Percentiles rank a stretch among this genome's conserved stretches.
Evolutionary conservation across 2,113 vertebrate species (phyloP).

Genomic region (Odocoileus hemionus): DNA sequence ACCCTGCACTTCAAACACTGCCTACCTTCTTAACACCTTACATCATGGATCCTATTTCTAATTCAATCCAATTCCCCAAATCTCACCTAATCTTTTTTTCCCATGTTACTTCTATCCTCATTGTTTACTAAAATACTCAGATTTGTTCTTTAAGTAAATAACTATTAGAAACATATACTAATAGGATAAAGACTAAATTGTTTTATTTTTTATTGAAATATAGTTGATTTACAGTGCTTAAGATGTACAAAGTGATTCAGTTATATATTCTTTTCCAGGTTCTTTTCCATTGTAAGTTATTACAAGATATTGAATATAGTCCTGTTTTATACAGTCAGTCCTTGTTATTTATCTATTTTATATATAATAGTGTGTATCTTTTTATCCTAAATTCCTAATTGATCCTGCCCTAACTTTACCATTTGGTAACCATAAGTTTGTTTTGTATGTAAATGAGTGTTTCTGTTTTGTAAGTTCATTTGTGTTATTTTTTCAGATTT

Average conservation of each 20-base stretch:
- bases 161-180: background rate
- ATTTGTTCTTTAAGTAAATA: background rate
- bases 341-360: background rate
- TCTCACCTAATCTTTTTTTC: background rate
- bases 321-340: background rate
- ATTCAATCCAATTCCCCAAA: background rate
- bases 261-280: background rate
- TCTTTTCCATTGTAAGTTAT: background rate
- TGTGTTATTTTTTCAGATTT: background rate
- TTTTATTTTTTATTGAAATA: background rate
- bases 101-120: background rate
- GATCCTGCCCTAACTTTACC: background rate
- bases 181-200: background rate
- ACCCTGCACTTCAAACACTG: background rate
- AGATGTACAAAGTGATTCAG: background rate
- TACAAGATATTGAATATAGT: background rate
- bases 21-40: background rate
- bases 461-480: background rate
- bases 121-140: background rate
- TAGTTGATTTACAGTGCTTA: background rate
- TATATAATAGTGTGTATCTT: background rate
- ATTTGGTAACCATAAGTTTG: background rate
- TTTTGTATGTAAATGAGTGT: background rate
- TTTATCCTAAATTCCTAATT: background rate
- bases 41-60: background rate